These are phyloP conservation scores for Cryptoblepharus egeriae DNA, from an alignment of 2,797 vertebrate species.

Conservation along the genomic window DNA sequence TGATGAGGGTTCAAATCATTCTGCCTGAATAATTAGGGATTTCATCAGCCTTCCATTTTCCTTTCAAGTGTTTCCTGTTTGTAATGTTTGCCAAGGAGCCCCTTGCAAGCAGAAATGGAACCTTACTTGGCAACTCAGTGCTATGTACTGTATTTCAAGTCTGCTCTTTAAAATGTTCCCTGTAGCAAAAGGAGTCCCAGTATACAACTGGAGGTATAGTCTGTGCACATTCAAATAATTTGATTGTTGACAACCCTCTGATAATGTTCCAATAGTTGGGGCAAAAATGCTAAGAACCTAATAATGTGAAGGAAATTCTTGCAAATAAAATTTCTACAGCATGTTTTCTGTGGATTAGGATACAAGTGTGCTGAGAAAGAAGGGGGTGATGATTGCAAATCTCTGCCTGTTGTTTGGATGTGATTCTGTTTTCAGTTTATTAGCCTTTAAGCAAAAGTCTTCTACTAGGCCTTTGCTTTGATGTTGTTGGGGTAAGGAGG, in stretches of 20 bases:
- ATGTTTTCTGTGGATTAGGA: neutral
- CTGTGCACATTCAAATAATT: neutral
- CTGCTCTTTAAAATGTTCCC: neutral
- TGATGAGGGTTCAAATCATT: neutral
- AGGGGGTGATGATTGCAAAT: neutral
- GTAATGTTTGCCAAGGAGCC: neutral
- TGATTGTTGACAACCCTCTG: neutral
- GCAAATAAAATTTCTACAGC: neutral
- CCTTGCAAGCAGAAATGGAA: neutral
- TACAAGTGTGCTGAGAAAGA: neutral
- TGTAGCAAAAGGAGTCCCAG: neutral
- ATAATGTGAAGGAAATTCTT: neutral
- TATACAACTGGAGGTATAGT: neutral
- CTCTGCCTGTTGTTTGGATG: neutral
- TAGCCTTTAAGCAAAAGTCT: neutral
- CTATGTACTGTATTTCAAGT: neutral
- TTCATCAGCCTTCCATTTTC: constrained; percentile 9
- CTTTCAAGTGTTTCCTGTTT: neutral
- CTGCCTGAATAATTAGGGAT: neutral
- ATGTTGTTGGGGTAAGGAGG: neutral
- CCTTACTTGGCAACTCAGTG: neutral
- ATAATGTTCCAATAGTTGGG: too few relatives aligned
- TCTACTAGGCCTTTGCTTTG: neutral
- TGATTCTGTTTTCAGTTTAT: neutral
- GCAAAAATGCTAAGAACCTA: neutral